Conservation (phyloP, 1,140 invertebrate genomes). For the Kradibia gibbosae region DNA sequence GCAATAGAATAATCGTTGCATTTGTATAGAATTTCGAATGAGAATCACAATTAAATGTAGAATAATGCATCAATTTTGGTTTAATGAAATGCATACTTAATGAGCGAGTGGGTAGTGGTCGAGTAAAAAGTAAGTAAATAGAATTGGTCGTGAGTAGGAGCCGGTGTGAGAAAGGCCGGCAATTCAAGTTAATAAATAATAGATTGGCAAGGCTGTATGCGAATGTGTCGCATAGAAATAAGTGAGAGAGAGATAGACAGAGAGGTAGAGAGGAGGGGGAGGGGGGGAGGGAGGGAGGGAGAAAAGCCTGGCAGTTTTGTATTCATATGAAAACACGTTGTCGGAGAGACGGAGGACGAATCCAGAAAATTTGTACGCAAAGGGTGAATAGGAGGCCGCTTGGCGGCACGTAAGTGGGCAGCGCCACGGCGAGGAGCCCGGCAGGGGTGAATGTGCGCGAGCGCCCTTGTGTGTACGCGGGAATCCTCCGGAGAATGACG, state of each 20-base stretch:
- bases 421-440: background rate
- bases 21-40: too few species aligned
- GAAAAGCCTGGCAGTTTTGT: slow-evolving; percentile 22
- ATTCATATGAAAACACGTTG: slow-evolving; percentile 37
- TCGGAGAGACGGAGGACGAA: background rate
- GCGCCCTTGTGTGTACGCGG: background rate
- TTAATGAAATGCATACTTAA: too few species aligned
- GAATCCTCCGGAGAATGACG: slow-evolving; percentile 59
- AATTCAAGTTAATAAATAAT: background rate
- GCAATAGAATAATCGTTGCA: too few species aligned
- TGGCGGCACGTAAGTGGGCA: too few species aligned
- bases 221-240: too few species aligned
- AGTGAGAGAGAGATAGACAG: too few species aligned
- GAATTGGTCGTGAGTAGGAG: background rate
- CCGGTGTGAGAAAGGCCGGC: background rate
- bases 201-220: background rate
- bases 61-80: too few species aligned
- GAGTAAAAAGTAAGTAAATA: background rate
- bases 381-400: slow-evolving; percentile 37
- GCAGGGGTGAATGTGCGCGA: background rate
- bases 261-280: too few species aligned
- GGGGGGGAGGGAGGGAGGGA: background rate
- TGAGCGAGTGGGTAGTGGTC: background rate
- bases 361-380: slow-evolving; percentile 34
- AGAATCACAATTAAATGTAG: too few species aligned